These are phyloP conservation scores for Graphium colonna DNA, from an alignment of 2,888 invertebrate genomes.

Conservation along the genomic window DNA sequence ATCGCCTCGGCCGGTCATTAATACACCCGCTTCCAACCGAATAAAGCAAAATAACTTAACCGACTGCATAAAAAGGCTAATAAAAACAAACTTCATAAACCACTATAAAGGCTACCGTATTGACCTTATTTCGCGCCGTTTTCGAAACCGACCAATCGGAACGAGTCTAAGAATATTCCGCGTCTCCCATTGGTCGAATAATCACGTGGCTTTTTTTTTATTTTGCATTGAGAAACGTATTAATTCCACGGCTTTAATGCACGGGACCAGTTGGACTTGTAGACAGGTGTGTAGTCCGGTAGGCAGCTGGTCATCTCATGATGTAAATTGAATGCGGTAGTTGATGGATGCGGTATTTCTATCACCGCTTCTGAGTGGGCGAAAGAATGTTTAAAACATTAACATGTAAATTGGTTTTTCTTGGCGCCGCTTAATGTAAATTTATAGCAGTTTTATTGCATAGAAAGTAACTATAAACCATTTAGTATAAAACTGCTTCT, in stretches of 20 bases:
- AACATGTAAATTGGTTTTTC: too few species aligned
- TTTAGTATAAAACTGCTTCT: too few species aligned
- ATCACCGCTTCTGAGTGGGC: slow-evolving; percentile 1
- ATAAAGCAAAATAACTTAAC: background rate
- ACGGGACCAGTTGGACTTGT: slow-evolving; percentile 11
- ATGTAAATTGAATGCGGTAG: background rate
- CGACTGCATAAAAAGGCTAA: background rate
- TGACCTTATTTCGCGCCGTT: slow-evolving; percentile 1
- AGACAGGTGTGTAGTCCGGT: slow-evolving; percentile 9
- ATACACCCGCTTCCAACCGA: background rate
- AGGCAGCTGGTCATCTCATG: slow-evolving; percentile 2
- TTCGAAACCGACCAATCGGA: slow-evolving; percentile 11
- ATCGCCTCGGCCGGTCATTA: background rate
- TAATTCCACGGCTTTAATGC: slow-evolving; percentile 1
- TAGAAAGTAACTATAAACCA: too few species aligned
- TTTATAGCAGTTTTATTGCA: too few species aligned
- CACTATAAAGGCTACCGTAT: slow-evolving; percentile 2
- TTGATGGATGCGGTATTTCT: slow-evolving; percentile 14
- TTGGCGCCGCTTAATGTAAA: too few species aligned
- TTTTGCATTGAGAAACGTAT: slow-evolving; percentile 1
- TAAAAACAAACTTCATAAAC: background rate
- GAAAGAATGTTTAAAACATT: background rate
- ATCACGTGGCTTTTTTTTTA: slow-evolving; percentile 5
- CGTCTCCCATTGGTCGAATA: slow-evolving; percentile 1
- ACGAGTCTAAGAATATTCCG: background rate